phyloP scores from a whole-genome alignment of 2,113 vertebrate genomes.

The Ameiurus melas region DNA sequence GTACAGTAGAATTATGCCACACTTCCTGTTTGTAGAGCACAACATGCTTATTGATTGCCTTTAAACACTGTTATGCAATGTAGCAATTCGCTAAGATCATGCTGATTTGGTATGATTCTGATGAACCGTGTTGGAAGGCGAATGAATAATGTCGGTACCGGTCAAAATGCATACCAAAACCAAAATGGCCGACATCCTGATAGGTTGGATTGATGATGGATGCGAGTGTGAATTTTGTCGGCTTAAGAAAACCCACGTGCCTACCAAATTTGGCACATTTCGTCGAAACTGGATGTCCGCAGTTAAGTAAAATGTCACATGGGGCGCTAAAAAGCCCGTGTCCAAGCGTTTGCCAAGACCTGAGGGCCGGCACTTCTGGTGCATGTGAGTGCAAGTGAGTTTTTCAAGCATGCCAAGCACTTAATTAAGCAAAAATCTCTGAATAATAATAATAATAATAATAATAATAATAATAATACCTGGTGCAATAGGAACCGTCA shows the following conservation, averaged over 20 bases:
- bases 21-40: neutral
- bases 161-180: neutral
- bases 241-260: neutral
- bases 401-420: neutral
- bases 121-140: neutral
- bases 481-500: neutral
- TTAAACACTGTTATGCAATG: neutral
- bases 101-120: neutral
- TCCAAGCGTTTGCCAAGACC: neutral
- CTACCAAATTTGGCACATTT: neutral
- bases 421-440: neutral
- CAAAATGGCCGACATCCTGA: neutral
- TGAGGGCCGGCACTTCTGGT: neutral
- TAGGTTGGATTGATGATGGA: neutral
- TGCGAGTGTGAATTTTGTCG: neutral
- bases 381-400: too few relatives aligned
- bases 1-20: neutral
- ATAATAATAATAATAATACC: neutral
- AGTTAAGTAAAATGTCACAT: neutral
- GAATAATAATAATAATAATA: neutral
- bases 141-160: neutral
- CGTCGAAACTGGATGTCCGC: neutral
- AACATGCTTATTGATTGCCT: neutral
- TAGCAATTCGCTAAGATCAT: too few relatives aligned
- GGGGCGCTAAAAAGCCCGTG: neutral